Conservation (phyloP, 2,888 invertebrate genomes). For the Andrena marginata region DNA sequence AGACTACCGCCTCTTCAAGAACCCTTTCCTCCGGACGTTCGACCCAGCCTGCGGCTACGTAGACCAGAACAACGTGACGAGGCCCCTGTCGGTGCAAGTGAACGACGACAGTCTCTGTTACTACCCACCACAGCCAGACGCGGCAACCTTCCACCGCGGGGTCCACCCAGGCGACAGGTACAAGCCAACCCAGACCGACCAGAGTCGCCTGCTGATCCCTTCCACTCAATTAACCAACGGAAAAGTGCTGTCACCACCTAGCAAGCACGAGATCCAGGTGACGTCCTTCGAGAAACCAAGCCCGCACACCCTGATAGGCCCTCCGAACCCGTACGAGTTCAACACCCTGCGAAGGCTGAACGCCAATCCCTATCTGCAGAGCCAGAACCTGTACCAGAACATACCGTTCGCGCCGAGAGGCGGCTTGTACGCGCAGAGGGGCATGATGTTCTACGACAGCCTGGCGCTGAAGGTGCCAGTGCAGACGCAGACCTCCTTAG, state of each 20-base stretch:
- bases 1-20: constrained; percentile 77
- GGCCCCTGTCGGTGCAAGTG: constrained; percentile 75
- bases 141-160: constrained; percentile 12
- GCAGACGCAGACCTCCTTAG: constrained; percentile 79
- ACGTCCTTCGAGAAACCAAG: constrained; percentile 83
- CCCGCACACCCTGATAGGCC: constrained; percentile 78
- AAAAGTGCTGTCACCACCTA: constrained; percentile 26
- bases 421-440: constrained; percentile 43
- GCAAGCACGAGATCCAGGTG: constrained; percentile 77
- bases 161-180: constrained; percentile 38
- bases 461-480: constrained; percentile 74
- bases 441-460: constrained; percentile 61
- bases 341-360: constrained; percentile 68
- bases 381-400: constrained; percentile 74
- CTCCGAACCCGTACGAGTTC: constrained; percentile 74
- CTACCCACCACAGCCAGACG: constrained; percentile 52
- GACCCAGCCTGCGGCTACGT: constrained; percentile 60
- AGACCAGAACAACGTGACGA: constrained; percentile 70
- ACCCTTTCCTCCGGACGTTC: constrained; percentile 80
- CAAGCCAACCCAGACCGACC: constrained; percentile 47
- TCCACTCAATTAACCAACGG: constrained; percentile 49
- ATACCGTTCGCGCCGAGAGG: constrained; percentile 72
- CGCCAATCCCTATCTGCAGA: constrained; percentile 63
- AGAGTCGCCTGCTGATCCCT: constrained; percentile 69
- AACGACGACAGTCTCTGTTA: constrained; percentile 67